A percentile compares a stretch with the other conserved stretches of the same genome.
These are phyloP conservation scores for Xenotilapia caudafasciata DNA, from an alignment of 2,113 vertebrate species.

Conservation along the genomic window DNA sequence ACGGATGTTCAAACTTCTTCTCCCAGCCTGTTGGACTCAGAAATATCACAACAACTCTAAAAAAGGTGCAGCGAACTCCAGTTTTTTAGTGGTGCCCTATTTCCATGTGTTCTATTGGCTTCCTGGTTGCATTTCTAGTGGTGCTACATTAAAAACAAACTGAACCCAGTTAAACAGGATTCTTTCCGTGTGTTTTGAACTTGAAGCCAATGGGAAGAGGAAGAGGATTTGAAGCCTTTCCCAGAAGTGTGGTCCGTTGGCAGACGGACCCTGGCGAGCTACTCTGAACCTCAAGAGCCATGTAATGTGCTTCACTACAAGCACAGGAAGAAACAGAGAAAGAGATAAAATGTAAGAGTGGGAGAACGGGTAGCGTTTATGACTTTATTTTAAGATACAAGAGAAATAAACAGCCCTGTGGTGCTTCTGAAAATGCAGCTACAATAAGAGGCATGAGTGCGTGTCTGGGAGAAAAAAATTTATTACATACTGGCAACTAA, in stretches of 20 bases:
- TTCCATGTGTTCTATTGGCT: neutral
- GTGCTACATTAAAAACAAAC: neutral
- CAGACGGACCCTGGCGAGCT: neutral
- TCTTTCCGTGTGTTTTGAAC: neutral
- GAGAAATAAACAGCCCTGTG: neutral
- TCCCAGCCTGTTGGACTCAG: neutral
- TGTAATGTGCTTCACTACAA: neutral
- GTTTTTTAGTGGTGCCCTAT: neutral
- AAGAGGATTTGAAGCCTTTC: slow-evolving; percentile 18
- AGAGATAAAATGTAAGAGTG: neutral
- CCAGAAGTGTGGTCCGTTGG: neutral
- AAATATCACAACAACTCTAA: neutral
- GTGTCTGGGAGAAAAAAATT: neutral
- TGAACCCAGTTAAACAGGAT: neutral
- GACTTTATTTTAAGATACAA: neutral
- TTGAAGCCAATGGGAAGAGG: neutral
- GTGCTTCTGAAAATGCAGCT: neutral
- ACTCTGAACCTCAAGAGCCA: neutral
- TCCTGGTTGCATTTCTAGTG: neutral
- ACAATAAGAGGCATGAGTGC: neutral
- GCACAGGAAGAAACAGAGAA: neutral
- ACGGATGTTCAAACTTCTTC: fast-evolving
- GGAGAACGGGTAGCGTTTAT: neutral
- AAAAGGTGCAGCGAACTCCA: neutral
- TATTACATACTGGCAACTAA: neutral